Conservation (phyloP, 2,113 vertebrate species). For the Verasper variegatus region DNA sequence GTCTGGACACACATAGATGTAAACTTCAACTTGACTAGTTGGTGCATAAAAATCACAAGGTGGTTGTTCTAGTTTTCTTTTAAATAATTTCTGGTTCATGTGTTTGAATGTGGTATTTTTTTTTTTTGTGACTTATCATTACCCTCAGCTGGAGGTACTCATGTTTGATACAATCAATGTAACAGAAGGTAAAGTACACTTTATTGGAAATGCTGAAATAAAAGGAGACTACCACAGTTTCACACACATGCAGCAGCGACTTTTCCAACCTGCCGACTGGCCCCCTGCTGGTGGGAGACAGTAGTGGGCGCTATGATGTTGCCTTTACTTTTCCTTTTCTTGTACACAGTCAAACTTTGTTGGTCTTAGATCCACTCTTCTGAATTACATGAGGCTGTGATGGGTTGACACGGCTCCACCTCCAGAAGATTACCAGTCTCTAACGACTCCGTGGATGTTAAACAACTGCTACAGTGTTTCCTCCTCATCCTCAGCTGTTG, state of each 20-base stretch:
- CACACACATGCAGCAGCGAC: neutral
- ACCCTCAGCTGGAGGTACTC: neutral
- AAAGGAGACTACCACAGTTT: neutral
- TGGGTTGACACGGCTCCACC: neutral
- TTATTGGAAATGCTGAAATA: neutral
- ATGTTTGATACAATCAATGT: neutral
- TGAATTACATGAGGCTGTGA: neutral
- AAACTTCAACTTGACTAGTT: neutral
- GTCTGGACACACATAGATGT: neutral
- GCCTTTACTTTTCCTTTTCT: neutral
- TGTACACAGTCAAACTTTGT: neutral
- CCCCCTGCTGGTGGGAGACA: neutral
- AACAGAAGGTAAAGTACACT: neutral
- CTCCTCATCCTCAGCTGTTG: constrained; percentile 73
- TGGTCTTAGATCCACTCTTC: neutral
- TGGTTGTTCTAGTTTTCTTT: neutral
- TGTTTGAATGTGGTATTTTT: neutral
- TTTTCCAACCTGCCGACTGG: neutral
- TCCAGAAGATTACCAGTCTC: neutral
- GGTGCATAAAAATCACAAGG: neutral
- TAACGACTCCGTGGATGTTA: neutral
- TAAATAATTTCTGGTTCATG: too few species aligned
- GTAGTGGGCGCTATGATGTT: neutral
- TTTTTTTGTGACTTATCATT: neutral
- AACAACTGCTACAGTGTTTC: constrained; percentile 70